phyloP scores from a whole-genome alignment of 2,888 invertebrate species.

The Dorcus parallelipipedus region DNA sequence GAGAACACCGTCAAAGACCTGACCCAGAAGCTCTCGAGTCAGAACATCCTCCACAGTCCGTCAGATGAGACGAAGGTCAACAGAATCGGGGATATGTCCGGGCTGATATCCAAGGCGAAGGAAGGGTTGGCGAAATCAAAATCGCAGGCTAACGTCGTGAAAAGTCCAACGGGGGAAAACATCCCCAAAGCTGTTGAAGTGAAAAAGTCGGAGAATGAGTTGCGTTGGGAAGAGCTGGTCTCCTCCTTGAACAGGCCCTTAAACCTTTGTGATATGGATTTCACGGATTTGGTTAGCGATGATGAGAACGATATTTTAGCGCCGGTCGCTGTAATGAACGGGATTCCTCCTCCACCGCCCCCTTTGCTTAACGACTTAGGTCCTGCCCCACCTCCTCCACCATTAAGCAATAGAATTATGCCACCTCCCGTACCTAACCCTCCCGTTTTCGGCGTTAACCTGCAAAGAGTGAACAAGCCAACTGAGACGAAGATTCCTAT shows the following conservation, averaged over 20 bases:
- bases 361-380: slow-evolving; percentile 54
- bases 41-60: slow-evolving; percentile 56
- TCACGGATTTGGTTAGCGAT: slow-evolving; percentile 85
- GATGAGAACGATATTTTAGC: slow-evolving; percentile 81
- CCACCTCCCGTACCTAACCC: slow-evolving; percentile 51
- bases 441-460: slow-evolving; percentile 49
- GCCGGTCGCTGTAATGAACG: slow-evolving; percentile 62
- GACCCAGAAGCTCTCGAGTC: slow-evolving; percentile 78
- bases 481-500: slow-evolving; percentile 53
- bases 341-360: slow-evolving; percentile 77
- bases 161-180: slow-evolving; percentile 68
- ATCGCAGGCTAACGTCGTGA: slow-evolving; percentile 73
- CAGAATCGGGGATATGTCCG: slow-evolving; percentile 80
- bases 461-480: slow-evolving; percentile 35
- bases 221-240: slow-evolving; percentile 93
- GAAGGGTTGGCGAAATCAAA: slow-evolving; percentile 86
- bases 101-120: slow-evolving; percentile 89
- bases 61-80: slow-evolving; percentile 59
- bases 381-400: slow-evolving; percentile 55
- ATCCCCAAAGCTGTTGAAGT: slow-evolving; percentile 61
- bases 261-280: slow-evolving; percentile 92
- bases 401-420: slow-evolving; percentile 47
- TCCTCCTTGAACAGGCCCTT: slow-evolving; percentile 68
- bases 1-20: slow-evolving; percentile 87
- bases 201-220: slow-evolving; percentile 88